phyloP scores from a whole-genome alignment of 2,797 vertebrate genomes.

The Hapalemur alaotrensis region DNA sequence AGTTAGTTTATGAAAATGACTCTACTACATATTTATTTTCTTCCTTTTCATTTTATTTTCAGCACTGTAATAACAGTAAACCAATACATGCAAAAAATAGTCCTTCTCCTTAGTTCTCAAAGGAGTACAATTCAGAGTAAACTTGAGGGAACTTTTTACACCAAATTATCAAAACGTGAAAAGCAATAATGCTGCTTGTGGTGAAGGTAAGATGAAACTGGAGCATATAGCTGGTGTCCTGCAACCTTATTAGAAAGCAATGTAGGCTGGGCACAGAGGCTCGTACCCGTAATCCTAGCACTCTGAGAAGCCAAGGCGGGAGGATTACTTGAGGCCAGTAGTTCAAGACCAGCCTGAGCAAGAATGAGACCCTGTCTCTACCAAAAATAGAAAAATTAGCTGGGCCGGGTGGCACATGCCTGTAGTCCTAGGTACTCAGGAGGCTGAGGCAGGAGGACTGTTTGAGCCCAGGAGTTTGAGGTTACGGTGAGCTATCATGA shows the following conservation, averaged over 20 bases:
- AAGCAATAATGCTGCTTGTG: not conserved
- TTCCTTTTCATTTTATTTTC: not conserved
- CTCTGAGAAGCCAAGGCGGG: too few relatives aligned
- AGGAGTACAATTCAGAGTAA: not conserved
- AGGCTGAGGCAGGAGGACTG: too few relatives aligned
- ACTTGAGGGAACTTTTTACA: not conserved
- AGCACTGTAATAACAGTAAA: not conserved
- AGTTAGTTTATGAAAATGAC: not conserved
- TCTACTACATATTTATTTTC: not conserved
- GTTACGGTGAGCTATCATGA: too few relatives aligned
- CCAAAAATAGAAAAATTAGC: too few relatives aligned
- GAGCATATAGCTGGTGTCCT: too few relatives aligned
- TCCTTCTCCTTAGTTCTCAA: not conserved
- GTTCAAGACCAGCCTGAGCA: too few relatives aligned
- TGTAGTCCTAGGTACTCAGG: too few relatives aligned
- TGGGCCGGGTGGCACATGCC: too few relatives aligned
- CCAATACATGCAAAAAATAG: not conserved
- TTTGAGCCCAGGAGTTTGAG: too few relatives aligned
- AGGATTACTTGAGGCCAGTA: too few relatives aligned
- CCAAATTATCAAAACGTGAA: not conserved
- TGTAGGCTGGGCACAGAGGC: rapidly evolving
- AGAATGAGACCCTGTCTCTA: too few relatives aligned
- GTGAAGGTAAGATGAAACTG: not conserved
- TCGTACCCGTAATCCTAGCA: not conserved
- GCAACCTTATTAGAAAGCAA: not conserved